Evolutionary conservation across 1,140 invertebrate genomes (phyloP).

Genomic region (Drosophila watanabei): DNA sequence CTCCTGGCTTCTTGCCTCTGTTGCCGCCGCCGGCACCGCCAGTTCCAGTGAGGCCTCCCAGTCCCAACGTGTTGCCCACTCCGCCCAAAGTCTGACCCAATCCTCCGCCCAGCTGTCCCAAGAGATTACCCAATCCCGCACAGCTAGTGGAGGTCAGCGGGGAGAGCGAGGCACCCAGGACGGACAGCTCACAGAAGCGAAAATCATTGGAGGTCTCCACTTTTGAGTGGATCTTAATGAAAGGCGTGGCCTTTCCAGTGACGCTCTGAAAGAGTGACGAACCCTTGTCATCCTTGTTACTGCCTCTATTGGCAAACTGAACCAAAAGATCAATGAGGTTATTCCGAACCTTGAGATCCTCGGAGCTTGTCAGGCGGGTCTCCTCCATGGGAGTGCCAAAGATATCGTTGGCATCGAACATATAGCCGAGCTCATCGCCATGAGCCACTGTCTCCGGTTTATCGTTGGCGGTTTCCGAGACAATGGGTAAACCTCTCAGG

Average conservation of each 20-base stretch:
- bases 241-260: slow-evolving; percentile 86
- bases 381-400: slow-evolving; percentile 86
- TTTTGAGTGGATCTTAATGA: slow-evolving; percentile 87
- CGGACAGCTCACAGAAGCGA: slow-evolving; percentile 88
- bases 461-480: slow-evolving; percentile 77
- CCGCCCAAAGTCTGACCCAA: slow-evolving; percentile 42
- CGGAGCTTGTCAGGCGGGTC: slow-evolving; percentile 82
- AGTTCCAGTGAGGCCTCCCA: slow-evolving; percentile 21
- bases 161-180: slow-evolving; percentile 87
- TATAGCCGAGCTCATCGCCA: slow-evolving; percentile 90
- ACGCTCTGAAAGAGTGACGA: slow-evolving; percentile 86
- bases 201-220: slow-evolving; percentile 86
- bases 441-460: slow-evolving; percentile 86
- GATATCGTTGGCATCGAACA: slow-evolving; percentile 88
- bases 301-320: slow-evolving; percentile 87
- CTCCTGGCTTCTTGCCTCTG: slow-evolving; percentile 17
- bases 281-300: slow-evolving; percentile 47
- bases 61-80: slow-evolving; percentile 43
- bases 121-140: slow-evolving; percentile 63
- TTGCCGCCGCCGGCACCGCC: slow-evolving; percentile 16
- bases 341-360: slow-evolving; percentile 88
- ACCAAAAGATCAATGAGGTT: slow-evolving; percentile 89
- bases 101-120: slow-evolving; percentile 61
- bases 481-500: slow-evolving; percentile 88
- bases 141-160: slow-evolving; percentile 86